Evolutionary conservation across 2,113 vertebrate species (phyloP), one percentile per base, ranked within the genome.

Genomic region (Cairina moschata): DNA sequence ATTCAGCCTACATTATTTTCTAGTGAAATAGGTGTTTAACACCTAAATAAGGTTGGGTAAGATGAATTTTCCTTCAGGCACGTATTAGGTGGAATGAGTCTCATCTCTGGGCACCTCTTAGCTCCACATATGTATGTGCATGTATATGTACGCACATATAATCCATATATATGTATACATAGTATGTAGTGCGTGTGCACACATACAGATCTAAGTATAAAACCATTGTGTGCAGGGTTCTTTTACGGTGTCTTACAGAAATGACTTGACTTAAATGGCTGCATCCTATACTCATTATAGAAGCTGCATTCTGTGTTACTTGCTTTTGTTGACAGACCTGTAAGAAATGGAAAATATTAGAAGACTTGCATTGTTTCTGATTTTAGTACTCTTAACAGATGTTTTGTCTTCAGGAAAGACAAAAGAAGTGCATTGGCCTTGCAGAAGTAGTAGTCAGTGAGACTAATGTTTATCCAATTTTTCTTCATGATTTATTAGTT

Each of bases 161-260:
- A 60, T 67, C 7, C 12, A 12, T 40, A 32, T 42, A 50, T 74
- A 7, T 66, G 68, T 28, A 52, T 16, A 10, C 28, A 28, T 25
- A 25, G 62, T 12, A 17, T 82, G 10, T 75, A 67, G n/a, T 11
- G 11, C 17, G 16, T 63, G 62, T 36, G 28, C 36, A 54, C 25
- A 13, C 25, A 54, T 10, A 18, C 14, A 5, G 6, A 40, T 20
- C 8, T 59, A 26, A 29, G 14, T 81, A 32, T 50, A 59, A 52
- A 83, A 85, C 17, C 12, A 65, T 93, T 44, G 79, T 78, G 68
- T 16, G 34, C 34, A 29, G 36, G 46, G 7, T 55, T 67, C 29
- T 85, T 83, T 73, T 78, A 71, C 12, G 59, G 46, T 71, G 17
- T 48, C 38, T 90, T 90, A 38, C 50, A 91, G 16, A 71, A 91